Percentiles rank a stretch among this genome's conserved stretches.
Evolutionary conservation across 1,140 invertebrate genomes (phyloP).

Genomic region (Musca vetustissima): DNA sequence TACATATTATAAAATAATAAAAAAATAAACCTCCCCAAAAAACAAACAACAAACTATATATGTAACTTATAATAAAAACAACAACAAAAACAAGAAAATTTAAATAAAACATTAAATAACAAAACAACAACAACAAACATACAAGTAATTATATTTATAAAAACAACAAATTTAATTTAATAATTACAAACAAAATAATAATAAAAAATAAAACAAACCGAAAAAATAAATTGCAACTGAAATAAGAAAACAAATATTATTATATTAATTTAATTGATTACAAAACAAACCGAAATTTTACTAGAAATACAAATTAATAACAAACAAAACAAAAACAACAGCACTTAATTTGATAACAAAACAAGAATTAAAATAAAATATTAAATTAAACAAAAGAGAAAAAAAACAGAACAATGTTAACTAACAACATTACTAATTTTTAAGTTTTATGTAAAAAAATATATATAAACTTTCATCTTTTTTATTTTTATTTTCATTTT

Average conservation of each 20-base stretch:
- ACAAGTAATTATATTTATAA: constrained; percentile 2
- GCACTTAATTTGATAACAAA: constrained; percentile 24
- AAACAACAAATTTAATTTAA: constrained; percentile 28
- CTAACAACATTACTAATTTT: constrained; percentile 24
- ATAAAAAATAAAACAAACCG: constrained; percentile 2
- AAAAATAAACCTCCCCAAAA: too few relatives aligned
- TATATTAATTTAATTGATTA: constrained; percentile 15
- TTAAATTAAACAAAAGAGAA: constrained; percentile 3
- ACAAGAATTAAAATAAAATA: constrained; percentile 19
- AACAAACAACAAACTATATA: constrained; percentile 11
- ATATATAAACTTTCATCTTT: constrained; percentile 19
- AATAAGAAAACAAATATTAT: constrained; percentile 9
- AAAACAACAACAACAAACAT: too few relatives aligned
- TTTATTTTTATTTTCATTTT: constrained; percentile 11
- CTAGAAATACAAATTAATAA: constrained; percentile 16
- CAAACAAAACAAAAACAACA: neutral
- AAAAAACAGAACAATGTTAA: constrained; percentile 17
- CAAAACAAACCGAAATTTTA: constrained; percentile 23
- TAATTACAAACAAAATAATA: constrained; percentile 17
- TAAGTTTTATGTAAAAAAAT: constrained; percentile 28
- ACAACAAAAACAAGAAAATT: neutral
- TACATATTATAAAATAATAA: constrained; percentile 32
- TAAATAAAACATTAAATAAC: constrained; percentile 13
- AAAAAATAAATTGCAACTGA: constrained; percentile 23
- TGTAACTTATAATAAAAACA: constrained; percentile 26